Evolutionary conservation across 1,140 invertebrate genomes (phyloP).

Genomic region (Calliphora vicina): DNA sequence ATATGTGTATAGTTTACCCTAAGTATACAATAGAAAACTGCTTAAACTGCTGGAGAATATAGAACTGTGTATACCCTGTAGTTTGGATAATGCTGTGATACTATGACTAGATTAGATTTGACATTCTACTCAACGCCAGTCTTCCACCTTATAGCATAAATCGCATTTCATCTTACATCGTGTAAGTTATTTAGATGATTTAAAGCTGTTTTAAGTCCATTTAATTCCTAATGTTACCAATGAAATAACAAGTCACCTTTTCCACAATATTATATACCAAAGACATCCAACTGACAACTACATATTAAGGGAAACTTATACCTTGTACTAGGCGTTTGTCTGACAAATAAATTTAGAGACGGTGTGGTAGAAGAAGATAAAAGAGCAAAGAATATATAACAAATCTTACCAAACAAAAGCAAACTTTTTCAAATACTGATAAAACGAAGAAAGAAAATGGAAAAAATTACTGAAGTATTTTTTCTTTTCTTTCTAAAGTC

Average conservation of each 20-base stretch:
- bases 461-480: not conserved
- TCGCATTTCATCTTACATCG: too few species aligned
- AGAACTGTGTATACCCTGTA: too few species aligned
- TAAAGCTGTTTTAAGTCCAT: too few species aligned
- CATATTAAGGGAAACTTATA: not conserved
- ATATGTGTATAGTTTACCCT: not conserved
- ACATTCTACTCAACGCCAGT: too few species aligned
- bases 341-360: not conserved
- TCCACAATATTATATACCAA: not conserved
- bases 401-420: not conserved
- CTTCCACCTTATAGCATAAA: too few species aligned
- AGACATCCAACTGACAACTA: not conserved
- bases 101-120: too few species aligned
- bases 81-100: too few species aligned
- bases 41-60: too few species aligned
- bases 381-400: not conserved
- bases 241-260: not conserved
- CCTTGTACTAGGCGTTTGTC: not conserved
- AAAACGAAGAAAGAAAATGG: not conserved
- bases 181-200: too few species aligned
- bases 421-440: not conserved
- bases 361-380: not conserved
- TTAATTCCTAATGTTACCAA: not conserved
- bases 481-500: not conserved
- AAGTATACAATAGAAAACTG: too few species aligned